These are phyloP conservation scores for Monodelphis domestica DNA, from an alignment of 2,797 vertebrate genomes.

Conservation along the genomic window DNA sequence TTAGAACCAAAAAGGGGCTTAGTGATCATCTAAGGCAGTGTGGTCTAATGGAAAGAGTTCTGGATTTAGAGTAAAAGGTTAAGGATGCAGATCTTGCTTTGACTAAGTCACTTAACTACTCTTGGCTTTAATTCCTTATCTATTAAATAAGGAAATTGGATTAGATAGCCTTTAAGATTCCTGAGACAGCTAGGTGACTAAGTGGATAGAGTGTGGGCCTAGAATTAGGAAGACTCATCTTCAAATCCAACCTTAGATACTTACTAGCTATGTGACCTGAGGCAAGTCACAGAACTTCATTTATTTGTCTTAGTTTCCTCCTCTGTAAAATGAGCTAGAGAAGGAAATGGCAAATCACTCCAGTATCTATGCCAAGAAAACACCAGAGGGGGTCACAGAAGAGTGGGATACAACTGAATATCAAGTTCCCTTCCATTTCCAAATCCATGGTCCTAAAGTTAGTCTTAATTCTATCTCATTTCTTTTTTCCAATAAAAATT, in stretches of 20 bases:
- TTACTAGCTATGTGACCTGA: no score
- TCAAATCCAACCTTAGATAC: no score
- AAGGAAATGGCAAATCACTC: no score
- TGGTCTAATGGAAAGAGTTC: neutral
- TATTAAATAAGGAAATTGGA: neutral
- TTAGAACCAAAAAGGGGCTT: neutral
- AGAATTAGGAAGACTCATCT: no score
- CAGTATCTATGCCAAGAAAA: no score
- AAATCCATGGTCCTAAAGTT: neutral
- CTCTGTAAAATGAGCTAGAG: no score
- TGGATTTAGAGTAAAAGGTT: neutral
- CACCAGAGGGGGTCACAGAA: no score
- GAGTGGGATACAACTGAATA: no score
- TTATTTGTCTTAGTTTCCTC: no score
- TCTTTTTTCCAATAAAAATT: neutral
- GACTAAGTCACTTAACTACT: neutral
- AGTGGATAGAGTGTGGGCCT: no score
- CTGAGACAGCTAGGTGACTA: no score
- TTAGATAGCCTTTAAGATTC: neutral
- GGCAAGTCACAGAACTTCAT: no score
- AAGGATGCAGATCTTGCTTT: neutral
- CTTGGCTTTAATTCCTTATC: neutral
- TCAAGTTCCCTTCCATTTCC: neutral
- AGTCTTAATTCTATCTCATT: neutral
- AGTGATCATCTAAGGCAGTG: neutral